These are phyloP conservation scores for Dryomyza anilis DNA, from an alignment of 2,888 invertebrate genomes.

Conservation along the genomic window DNA sequence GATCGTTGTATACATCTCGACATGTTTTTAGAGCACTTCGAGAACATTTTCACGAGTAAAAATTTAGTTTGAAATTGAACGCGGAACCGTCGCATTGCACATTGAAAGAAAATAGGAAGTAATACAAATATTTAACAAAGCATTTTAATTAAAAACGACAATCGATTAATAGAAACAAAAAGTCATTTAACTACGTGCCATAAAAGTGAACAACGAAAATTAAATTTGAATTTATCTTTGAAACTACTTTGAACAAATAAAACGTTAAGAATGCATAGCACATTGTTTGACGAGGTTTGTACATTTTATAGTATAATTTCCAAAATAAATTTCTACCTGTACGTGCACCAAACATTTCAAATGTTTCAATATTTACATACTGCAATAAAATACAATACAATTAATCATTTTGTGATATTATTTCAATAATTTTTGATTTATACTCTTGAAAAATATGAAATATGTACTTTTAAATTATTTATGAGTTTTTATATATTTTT, in stretches of 20 bases:
- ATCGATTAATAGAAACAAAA: conserved; percentile 12
- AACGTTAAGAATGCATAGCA: conserved; percentile 50
- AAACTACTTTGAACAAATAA: conserved; percentile 12
- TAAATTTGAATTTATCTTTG: background rate
- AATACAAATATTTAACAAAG: background rate
- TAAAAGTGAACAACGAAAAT: background rate
- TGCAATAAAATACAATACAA: background rate
- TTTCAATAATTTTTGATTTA: too few relatives aligned
- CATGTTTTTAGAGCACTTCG: too few relatives aligned
- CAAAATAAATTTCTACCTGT: too few relatives aligned
- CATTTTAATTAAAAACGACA: conserved; percentile 15
- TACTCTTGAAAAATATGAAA: too few relatives aligned
- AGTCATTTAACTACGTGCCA: background rate
- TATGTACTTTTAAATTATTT: too few relatives aligned
- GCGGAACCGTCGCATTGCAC: conserved; percentile 38
- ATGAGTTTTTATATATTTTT: too few relatives aligned
- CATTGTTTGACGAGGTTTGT: conserved; percentile 54
- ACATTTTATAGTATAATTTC: too few relatives aligned
- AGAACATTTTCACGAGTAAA: conserved; percentile 42
- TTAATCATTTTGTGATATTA: too few relatives aligned
- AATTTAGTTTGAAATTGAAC: conserved; percentile 50
- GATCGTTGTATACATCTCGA: too few relatives aligned
- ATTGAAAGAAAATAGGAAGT: too few relatives aligned
- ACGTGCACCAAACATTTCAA: background rate
- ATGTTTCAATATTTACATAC: background rate